Evolutionary conservation across 2,888 invertebrate genomes (phyloP).

Genomic region (Nomada fabriciana): DNA sequence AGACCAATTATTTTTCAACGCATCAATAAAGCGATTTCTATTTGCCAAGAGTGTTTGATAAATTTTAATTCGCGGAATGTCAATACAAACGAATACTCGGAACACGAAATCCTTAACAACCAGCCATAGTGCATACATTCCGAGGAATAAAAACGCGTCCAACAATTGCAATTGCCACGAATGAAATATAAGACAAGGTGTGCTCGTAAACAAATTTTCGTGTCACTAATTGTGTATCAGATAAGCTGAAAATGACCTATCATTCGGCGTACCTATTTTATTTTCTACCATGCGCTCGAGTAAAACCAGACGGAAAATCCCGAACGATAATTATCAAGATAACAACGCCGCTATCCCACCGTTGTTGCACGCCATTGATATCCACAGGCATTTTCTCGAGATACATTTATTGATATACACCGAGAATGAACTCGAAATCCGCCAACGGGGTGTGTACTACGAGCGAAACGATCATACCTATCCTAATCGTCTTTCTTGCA

Average conservation of each 20-base stretch:
- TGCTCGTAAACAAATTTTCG: constrained; percentile 34
- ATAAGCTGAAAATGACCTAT: constrained; percentile 34
- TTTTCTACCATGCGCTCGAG: constrained; percentile 29
- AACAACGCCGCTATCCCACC: constrained; percentile 37
- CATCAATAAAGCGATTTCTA: too few relatives aligned
- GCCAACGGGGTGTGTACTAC: not conserved
- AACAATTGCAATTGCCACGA: not conserved
- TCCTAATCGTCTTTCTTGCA: not conserved
- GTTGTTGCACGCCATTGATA: constrained; percentile 43
- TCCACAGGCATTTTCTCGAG: constrained; percentile 12
- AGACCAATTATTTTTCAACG: too few relatives aligned
- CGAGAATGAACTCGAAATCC: not conserved
- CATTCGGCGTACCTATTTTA: constrained; percentile 16
- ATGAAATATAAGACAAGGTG: not conserved
- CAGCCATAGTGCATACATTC: not conserved
- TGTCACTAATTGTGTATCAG: constrained; percentile 36
- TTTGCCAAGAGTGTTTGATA: too few relatives aligned
- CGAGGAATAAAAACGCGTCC: not conserved
- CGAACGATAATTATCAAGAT: constrained; percentile 59
- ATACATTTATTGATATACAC: constrained; percentile 7
- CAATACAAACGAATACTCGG: not conserved
- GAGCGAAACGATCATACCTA: not conserved
- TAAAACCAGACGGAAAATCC: constrained; percentile 61
- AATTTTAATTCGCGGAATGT: too few relatives aligned
- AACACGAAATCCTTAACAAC: not conserved